Evolutionary conservation across 2,888 invertebrate species (phyloP), one percentile per base, ranked within the genome.

Genomic region (Anthrax anthrax): DNA sequence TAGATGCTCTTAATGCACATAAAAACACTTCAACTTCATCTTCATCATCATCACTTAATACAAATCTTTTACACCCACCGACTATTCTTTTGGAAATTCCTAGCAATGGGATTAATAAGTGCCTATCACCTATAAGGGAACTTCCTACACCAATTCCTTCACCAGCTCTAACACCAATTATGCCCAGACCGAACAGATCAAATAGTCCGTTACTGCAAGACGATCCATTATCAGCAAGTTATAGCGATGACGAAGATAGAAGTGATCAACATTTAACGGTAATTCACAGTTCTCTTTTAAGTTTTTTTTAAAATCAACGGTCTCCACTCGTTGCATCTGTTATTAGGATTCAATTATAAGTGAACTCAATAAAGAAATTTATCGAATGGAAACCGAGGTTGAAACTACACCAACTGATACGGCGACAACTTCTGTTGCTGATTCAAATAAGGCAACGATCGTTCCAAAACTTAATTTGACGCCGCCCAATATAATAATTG

Each of bases 51-150:
- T 48, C 53, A 9, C 50, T 54, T 34, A 54, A 54, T 44, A 74
- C 76, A 58, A 81, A 78, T 61, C 69, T 78, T 42, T 70, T 81
- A 37, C 81, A 83, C 62, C 81, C 82, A 46, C 82, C 84, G 36
- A 80, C 81, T 37, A 84, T 85, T 55, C 73, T 84, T 29, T 72
- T 86, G 46, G 85, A 86, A 72, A 81, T 84, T 55, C 84, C 85
- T 37, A 78, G 76, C 62, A 55, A 58, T 47, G 63, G 65, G 49
- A 80, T 80, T 57, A 81, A 78, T 60, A 82, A 82, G 67, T 85
- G 84, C 70, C 74, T 86, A 53, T 84, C 84, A 43, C 85, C 85
- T 1, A 86, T 86, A 53, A 72, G 81, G 53, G 84, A 84, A 65
- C 72, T 84, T 55, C 84, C 84, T 4, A 83, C 84, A 5, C 82